phyloP scores from a whole-genome alignment of 2,113 vertebrate genomes.

The Eolophus roseicapilla region DNA sequence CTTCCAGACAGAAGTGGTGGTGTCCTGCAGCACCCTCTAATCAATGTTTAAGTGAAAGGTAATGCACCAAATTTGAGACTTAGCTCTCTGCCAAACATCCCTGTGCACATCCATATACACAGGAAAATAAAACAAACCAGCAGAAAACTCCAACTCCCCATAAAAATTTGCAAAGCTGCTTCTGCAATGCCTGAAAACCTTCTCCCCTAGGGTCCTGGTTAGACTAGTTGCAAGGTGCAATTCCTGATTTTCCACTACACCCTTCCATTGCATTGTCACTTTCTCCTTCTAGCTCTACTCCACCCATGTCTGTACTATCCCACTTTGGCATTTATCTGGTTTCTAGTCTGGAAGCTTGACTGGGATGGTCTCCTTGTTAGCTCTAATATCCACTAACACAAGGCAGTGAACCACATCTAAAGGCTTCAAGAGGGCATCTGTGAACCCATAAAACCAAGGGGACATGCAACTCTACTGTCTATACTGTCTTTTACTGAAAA shows the following conservation, averaged over 20 bases:
- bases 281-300: neutral
- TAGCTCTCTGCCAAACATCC: neutral
- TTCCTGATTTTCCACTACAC: conserved; percentile 19
- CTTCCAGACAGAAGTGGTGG: neutral
- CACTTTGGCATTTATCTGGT: neutral
- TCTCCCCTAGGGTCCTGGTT: neutral
- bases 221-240: neutral
- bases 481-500: neutral
- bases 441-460: neutral
- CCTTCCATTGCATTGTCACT: neutral
- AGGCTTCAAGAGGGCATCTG: neutral
- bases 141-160: neutral
- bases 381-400: accelerated
- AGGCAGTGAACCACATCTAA: neutral
- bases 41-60: neutral
- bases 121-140: neutral
- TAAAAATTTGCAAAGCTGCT: neutral
- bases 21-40: neutral
- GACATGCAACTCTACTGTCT: neutral
- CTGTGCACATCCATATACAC: neutral
- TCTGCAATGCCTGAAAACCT: neutral
- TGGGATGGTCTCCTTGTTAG: neutral
- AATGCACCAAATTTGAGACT: neutral
- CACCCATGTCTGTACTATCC: neutral
- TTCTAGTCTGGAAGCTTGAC: neutral